Conservation (phyloP, 2,797 vertebrate genomes). For the Gallinago solitaria region DNA sequence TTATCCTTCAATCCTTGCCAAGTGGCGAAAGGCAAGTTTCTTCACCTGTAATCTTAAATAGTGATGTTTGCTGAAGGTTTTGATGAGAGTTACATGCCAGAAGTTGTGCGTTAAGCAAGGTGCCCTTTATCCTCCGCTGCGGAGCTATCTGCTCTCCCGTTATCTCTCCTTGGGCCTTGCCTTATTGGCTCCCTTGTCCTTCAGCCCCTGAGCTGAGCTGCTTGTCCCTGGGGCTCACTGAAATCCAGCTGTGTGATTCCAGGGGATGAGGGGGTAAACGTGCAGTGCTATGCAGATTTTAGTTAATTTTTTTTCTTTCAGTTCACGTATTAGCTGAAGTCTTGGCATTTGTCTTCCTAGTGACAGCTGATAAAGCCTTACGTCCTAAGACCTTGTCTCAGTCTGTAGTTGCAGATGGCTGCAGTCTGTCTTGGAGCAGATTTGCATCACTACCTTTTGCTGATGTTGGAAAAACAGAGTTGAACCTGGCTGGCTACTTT, state of each 20-base stretch:
- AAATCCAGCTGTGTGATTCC: background rate
- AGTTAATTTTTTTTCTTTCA: slow-evolving; percentile 51
- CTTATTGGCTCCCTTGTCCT: background rate
- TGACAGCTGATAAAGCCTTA: slow-evolving; percentile 4
- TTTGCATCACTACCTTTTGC: background rate
- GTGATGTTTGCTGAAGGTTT: slow-evolving; percentile 55
- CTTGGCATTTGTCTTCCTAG: background rate
- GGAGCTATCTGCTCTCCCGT: background rate
- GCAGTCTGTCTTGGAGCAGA: background rate
- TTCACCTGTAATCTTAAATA: slow-evolving; percentile 40
- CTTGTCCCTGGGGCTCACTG: background rate
- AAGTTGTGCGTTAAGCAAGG: slow-evolving; percentile 38
- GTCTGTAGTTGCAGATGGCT: background rate
- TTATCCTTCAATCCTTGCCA: background rate
- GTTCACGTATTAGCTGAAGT: background rate
- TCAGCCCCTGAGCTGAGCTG: background rate
- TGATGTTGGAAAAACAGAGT: background rate
- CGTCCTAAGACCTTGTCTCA: background rate
- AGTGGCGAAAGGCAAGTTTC: slow-evolving; percentile 56
- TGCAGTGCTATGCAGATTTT: background rate
- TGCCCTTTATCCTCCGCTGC: slow-evolving; percentile 53
- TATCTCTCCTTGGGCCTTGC: slow-evolving; percentile 30
- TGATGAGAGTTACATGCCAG: slow-evolving; percentile 26
- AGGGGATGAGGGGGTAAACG: background rate
- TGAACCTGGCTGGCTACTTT: background rate